These are phyloP conservation scores for Vulpes lagopus DNA, from an alignment of 2,113 vertebrate genomes.

Conservation along the genomic window DNA sequence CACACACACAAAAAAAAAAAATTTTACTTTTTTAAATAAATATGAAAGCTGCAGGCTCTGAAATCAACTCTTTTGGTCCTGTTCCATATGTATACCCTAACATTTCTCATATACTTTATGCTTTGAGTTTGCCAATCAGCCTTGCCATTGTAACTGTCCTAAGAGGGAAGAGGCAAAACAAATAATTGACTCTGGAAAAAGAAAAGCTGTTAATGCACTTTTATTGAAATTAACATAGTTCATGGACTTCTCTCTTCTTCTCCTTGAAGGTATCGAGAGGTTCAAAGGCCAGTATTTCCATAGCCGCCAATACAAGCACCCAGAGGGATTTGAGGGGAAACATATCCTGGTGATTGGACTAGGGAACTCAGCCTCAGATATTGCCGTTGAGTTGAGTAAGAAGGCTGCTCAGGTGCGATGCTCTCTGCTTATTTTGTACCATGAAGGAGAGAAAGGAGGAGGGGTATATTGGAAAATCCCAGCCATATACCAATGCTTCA, in stretches of 20 bases:
- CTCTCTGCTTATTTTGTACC: neutral
- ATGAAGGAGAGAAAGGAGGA: neutral
- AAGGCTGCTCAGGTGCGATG: constrained; percentile 87
- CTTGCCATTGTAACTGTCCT: neutral
- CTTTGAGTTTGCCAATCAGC: neutral
- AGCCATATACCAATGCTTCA: neutral
- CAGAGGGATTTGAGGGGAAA: constrained; percentile 86
- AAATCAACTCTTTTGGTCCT: neutral
- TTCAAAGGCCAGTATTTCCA: constrained; percentile 89
- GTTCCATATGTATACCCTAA: neutral
- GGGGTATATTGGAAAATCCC: neutral
- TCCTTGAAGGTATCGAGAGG: constrained; percentile 85
- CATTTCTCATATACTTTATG: neutral
- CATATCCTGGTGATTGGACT: constrained; percentile 89
- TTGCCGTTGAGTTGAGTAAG: constrained; percentile 89
- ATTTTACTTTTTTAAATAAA: neutral
- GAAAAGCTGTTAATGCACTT: neutral
- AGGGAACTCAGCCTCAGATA: constrained; percentile 91
- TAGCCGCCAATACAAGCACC: constrained; percentile 90
- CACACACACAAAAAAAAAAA: too few species aligned
- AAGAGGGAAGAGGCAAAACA: neutral
- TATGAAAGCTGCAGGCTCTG: neutral
- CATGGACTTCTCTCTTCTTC: constrained; percentile 47
- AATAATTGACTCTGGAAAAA: neutral
- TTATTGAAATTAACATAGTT: neutral